These are phyloP conservation scores for Cheracebus regulus DNA, from an alignment of 2,797 vertebrate species.

Conservation along the genomic window DNA sequence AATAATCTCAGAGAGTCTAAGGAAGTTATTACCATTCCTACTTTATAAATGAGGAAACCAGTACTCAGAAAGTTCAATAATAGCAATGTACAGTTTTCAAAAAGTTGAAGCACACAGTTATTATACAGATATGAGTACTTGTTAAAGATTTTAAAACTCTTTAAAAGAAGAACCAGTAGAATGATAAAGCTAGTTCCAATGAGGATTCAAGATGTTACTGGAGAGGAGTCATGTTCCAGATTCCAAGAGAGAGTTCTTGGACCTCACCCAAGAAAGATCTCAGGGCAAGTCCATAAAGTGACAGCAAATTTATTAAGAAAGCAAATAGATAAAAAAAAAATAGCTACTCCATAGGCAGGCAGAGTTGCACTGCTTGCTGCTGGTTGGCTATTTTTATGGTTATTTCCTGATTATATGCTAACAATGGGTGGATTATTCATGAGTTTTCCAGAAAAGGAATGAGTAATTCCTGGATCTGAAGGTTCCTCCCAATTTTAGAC, in stretches of 20 bases:
- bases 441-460: neutral
- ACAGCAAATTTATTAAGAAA: neutral
- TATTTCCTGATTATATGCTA: neutral
- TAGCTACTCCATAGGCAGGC: neutral
- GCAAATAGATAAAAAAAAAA: neutral
- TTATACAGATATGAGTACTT: neutral
- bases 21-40: neutral
- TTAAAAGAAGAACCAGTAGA: neutral
- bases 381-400: neutral
- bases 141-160: neutral
- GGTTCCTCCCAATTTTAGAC: neutral
- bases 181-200: neutral
- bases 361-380: neutral
- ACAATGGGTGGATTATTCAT: neutral
- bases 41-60: neutral
- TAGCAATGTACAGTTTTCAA: neutral
- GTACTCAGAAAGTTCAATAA: neutral
- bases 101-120: neutral
- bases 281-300: no score
- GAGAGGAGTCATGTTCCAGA: neutral
- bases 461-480: neutral
- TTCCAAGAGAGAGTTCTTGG: neutral
- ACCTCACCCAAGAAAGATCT: neutral
- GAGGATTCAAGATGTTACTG: neutral
- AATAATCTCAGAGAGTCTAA: neutral